Base-by-base conservation (phyloP, 1,140 invertebrate genomes). In the Anoplolepis gracilipes region DNA sequence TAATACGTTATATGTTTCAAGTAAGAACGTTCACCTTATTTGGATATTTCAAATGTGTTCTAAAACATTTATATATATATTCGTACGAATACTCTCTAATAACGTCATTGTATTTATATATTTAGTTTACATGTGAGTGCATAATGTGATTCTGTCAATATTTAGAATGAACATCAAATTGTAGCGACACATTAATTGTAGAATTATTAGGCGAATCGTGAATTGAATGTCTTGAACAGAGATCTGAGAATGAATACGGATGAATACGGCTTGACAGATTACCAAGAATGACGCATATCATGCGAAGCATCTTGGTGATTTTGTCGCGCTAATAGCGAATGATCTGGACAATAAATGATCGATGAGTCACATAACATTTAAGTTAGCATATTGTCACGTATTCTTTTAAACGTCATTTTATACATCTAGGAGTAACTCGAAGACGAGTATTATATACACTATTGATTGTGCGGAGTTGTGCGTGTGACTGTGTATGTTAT, bases 291-390 rank as follows among this genome's bases (percentile, higher is more conserved):
- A 76, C 13, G 42, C 46, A 55, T 39, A 72, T 62, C 28, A 55
- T 22, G n/a, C 42, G 22, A 82, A 46, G 30, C 19, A 46, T 59
- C 77, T 90, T 90, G 88, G 73, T 76, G 76, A 89, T 90, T 49
- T 89, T 90, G 59, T 87, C 61, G 39, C 16, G 42, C 55, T 55
- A 46, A 88, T 75, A 87, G 73, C 78, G 87, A 84, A 86, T 78
- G 62, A 90, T 79, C 76, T 77, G 79, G 89, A 90, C 89, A 90
- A 90, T 90, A 90, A 82, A 90, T 75, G 65, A 86, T 84, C 59
- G 84, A 88, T 77, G 86, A 88, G 69, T 77, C 70, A 90, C 81
- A 46, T 90, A 90, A 89, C 33, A 88, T 30, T 39, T 82, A 87
- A 89, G 73, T 90, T 89, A 87, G 75, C 79, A 55, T n/a, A n/a